These are phyloP conservation scores for Caranx ignobilis DNA, from an alignment of 2,113 vertebrate genomes.

Conservation along the genomic window DNA sequence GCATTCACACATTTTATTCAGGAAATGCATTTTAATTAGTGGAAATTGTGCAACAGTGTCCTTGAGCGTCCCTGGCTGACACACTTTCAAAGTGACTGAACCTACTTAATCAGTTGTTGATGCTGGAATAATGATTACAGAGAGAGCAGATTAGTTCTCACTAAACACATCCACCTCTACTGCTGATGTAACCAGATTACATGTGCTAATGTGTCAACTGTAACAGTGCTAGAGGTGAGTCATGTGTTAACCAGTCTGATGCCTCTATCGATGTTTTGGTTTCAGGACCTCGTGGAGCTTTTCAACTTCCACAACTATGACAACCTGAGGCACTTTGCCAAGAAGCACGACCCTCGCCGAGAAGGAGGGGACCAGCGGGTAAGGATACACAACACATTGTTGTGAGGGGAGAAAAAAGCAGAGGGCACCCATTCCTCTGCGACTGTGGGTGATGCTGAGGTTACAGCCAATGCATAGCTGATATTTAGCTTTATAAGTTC, in stretches of 20 bases:
- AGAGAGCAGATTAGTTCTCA: not conserved
- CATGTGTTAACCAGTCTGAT: not conserved
- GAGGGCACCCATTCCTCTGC: not conserved
- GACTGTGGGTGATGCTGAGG: not conserved
- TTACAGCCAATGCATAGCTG: not conserved
- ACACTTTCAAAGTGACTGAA: not conserved
- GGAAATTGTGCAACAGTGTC: not conserved
- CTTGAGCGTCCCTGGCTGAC: not conserved
- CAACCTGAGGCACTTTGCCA: slow-evolving; percentile 97
- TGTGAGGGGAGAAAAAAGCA: not conserved
- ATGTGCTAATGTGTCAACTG: not conserved
- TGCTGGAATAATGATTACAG: not conserved
- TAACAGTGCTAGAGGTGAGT: not conserved
- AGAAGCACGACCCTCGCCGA: slow-evolving; percentile 97
- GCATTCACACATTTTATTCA: too few relatives aligned
- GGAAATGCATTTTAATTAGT: not conserved
- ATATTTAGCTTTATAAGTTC: not conserved
- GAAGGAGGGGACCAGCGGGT: slow-evolving; percentile 99
- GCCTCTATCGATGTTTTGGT: slow-evolving; percentile 18
- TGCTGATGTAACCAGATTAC: too few relatives aligned
- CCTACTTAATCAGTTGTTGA: not conserved
- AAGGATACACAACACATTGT: slow-evolving; percentile 79
- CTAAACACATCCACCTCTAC: not conserved
- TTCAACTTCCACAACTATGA: slow-evolving; percentile 99
- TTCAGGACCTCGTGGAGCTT: slow-evolving; percentile 94